Conservation (phyloP, 2,113 vertebrate species). For the Siniperca chuatsi region DNA sequence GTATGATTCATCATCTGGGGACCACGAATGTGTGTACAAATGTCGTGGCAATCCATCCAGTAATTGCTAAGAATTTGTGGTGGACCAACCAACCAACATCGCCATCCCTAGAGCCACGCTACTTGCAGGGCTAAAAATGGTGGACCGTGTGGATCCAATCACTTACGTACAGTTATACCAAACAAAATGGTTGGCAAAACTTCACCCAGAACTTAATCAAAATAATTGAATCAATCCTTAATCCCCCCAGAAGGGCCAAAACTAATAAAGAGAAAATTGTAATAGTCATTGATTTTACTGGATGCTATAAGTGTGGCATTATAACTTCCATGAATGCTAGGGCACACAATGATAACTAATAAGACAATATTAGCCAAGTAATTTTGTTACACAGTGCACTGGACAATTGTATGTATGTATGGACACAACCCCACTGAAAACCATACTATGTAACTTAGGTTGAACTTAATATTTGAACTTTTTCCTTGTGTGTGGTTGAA, state of each 20-base stretch:
- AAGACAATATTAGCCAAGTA: neutral
- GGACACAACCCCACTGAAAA: neutral
- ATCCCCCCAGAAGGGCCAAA: neutral
- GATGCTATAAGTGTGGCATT: neutral
- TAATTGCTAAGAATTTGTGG: too few species aligned
- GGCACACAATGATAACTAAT: neutral
- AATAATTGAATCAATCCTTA: neutral
- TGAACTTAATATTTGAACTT: conserved; percentile 29
- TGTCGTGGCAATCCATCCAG: too few species aligned
- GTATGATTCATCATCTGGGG: too few species aligned
- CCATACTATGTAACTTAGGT: neutral
- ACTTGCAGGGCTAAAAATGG: too few species aligned
- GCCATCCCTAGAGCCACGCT: neutral
- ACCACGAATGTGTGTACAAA: too few species aligned
- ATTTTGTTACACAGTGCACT: neutral
- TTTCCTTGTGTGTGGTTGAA: conserved; percentile 22
- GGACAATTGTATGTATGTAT: neutral
- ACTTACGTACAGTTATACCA: too few species aligned
- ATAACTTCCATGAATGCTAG: neutral
- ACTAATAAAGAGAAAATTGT: neutral
- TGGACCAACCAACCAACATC: neutral
- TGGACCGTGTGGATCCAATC: too few species aligned
- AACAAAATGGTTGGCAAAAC: neutral
- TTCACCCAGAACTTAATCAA: neutral
- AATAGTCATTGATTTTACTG: neutral